These are phyloP conservation scores for Ictalurus furcatus DNA, from an alignment of 2,113 vertebrate species.

Conservation along the genomic window DNA sequence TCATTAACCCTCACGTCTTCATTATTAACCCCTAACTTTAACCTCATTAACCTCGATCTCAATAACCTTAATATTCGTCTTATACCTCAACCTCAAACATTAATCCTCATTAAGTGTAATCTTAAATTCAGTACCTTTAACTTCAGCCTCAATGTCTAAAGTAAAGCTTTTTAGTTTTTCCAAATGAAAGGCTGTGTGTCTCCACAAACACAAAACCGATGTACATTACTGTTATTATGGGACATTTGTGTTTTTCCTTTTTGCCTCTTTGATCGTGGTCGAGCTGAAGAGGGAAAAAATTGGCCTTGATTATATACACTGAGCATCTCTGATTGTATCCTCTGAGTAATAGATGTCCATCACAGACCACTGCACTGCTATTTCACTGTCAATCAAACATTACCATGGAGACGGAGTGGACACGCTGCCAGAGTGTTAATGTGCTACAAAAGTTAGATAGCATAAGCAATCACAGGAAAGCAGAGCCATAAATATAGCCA, in stretches of 20 bases:
- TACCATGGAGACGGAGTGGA: slow-evolving; percentile 11
- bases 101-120: neutral
- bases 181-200: neutral
- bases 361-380: slow-evolving; percentile 5
- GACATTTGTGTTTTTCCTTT: slow-evolving; percentile 6
- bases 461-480: too few relatives aligned
- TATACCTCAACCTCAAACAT: neutral
- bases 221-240: neutral
- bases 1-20: too few relatives aligned
- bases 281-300: slow-evolving; percentile 25
- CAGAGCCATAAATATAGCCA: too few relatives aligned
- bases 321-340: slow-evolving; percentile 36
- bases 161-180: neutral
- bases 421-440: neutral
- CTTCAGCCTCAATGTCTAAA: neutral
- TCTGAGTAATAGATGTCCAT: slow-evolving; percentile 31
- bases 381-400: slow-evolving; percentile 41
- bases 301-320: slow-evolving; percentile 43
- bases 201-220: neutral
- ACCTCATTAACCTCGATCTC: neutral
- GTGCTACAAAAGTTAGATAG: too few relatives aligned
- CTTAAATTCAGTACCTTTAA: neutral
- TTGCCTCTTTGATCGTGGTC: neutral
- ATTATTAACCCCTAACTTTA: neutral
- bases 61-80: neutral